Evolutionary conservation across 2,797 vertebrate genomes (phyloP), one percentile per base, ranked within the genome.

Genomic region (Scyliorhinus canicula): DNA sequence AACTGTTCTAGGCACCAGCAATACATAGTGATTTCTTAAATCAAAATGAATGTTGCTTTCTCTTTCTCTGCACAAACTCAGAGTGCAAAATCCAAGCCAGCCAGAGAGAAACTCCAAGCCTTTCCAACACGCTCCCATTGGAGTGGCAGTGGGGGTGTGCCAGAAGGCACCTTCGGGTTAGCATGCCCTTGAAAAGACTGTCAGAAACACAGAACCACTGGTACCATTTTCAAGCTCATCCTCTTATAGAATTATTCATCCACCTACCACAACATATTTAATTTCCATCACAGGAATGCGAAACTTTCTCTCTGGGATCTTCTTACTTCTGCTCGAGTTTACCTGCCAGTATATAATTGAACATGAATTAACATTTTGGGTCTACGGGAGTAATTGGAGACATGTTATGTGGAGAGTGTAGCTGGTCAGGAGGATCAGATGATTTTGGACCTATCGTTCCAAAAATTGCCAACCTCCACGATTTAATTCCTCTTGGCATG

Each of bases 221-320:
- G 35, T 47, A 52, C 52, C 24, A 85, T 52, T 52, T 85, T 85
- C 26, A n/a, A 52, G 47, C 47, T 28, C 50, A 85, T 8, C 12
- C 47, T 11, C 31, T 88, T 57, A 55, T 55, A 47, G 26, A 52
- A 86, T 52, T 31, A 88, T 24, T 84, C 19, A 0, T 63, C 60
- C 47, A 50, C 67, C 71, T 93, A 93, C 93, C 65, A 0, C n/a
- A n/a, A n/a, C n/a, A n/a, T n/a, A n/a, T n/a, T n/a, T n/a, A n/a
- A 93, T 71, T 71, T 93, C 8, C 65, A 93, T 31, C 8, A 93
- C 65, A 71, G 93, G 93, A 93, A 93, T 71, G 26, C 44, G 31
- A 47, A 93, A 93, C 50, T 52, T 3, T 47, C 47, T 35, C 65
- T 93, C 47, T 8, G 0, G 44, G 35, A 52, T n/a, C 12, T 28